Conservation (phyloP, 1,140 invertebrate species). For the Monomorium pharaonis region DNA sequence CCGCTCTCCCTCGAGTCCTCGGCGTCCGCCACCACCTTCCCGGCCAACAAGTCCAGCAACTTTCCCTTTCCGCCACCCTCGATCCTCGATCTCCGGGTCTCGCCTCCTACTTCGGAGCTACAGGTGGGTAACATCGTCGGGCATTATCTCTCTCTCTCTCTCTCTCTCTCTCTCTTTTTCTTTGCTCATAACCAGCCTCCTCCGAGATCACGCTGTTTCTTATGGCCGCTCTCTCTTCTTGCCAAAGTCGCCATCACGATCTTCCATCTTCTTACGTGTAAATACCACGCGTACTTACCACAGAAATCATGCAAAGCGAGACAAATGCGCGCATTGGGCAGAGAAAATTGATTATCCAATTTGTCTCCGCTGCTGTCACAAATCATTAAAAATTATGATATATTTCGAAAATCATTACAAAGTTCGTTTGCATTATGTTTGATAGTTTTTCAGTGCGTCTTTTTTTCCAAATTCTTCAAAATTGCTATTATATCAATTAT, state of each 20-base stretch:
- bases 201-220: slow-evolving; percentile 23
- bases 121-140: slow-evolving; percentile 80
- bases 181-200: slow-evolving; percentile 36
- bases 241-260: not conserved
- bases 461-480: not conserved
- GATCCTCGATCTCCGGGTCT: slow-evolving; percentile 82
- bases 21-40: slow-evolving; percentile 71
- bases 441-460: not conserved
- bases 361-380: not conserved
- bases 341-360: not conserved
- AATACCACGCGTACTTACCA: not conserved
- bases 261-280: not conserved
- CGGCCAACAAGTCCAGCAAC: slow-evolving; percentile 72
- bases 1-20: slow-evolving; percentile 81
- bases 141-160: slow-evolving; percentile 43
- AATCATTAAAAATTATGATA: not conserved
- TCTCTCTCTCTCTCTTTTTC: slow-evolving; percentile 16
- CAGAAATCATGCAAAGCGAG: slow-evolving; percentile 41
- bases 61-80: slow-evolving; percentile 82
- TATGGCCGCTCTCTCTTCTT: slow-evolving; percentile 46
- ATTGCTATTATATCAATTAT: not conserved
- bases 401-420: not conserved
- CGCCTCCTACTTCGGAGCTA: slow-evolving; percentile 81
- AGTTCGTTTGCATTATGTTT: not conserved
- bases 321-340: slow-evolving; percentile 20